These are phyloP conservation scores for Catharus bicknelli DNA, from an alignment of 2,113 vertebrate species.

Conservation along the genomic window DNA sequence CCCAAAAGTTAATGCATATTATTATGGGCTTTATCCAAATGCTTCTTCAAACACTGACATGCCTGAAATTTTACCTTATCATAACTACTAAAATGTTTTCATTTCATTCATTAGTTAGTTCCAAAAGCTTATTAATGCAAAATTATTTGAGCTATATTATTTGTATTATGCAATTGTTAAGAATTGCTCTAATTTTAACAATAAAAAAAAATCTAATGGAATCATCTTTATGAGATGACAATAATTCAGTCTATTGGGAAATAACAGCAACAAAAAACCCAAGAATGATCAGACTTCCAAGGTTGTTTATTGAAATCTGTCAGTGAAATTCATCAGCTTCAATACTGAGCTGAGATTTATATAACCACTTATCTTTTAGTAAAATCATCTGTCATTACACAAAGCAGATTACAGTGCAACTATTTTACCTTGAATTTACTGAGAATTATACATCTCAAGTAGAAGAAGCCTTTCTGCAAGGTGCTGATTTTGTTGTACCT, in stretches of 20 bases:
- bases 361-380: not conserved
- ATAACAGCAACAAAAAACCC: not conserved
- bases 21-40: not conserved
- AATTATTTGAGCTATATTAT: not conserved
- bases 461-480: not conserved
- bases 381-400: not conserved
- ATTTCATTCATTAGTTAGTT: not conserved
- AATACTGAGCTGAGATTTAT: not conserved
- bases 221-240: not conserved
- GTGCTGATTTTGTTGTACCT: not conserved
- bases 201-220: not conserved
- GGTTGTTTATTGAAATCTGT: not conserved
- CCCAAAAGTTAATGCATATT: not conserved
- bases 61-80: not conserved
- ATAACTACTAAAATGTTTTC: not conserved
- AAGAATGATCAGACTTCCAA: not conserved
- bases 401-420: not conserved
- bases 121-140: not conserved
- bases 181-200: not conserved
- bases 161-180: not conserved
- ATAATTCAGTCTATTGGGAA: not conserved
- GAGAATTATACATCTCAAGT: not conserved
- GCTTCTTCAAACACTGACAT: not conserved
- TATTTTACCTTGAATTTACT: not conserved
- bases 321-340: not conserved